Base-by-base conservation (phyloP, 1,140 invertebrate genomes). In the Dinoponera quadriceps region DNA sequence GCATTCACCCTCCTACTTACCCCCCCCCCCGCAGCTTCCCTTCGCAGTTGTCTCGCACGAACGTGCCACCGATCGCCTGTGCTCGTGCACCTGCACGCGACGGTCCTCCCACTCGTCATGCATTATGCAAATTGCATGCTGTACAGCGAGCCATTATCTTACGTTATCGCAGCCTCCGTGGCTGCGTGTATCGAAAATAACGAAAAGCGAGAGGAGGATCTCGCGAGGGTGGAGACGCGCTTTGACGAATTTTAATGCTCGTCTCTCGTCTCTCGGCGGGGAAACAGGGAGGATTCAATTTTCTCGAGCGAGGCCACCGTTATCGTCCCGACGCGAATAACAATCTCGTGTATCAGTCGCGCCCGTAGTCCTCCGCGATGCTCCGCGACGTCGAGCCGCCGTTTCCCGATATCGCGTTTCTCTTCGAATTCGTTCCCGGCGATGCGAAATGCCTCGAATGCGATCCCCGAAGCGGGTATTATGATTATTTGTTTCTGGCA, bases 401-500 rank as follows among this genome's bases (percentile, higher is more conserved):
- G 3, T 69, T 38, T 44, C 22, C 27, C 3, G n/a, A n/a, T 66
- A 13, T 25, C 27, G 49, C 57, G 18, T 44, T 25, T 48, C 20
- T 22, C 33, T 18, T 44, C 1, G 18, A 66, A 77, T 68, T 51
- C 20, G 11, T 54, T 54, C n/a, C 25, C 18, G 16, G 44, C 29
- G 22, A 18, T 4, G 4, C n/a, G 18, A 27, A n/a, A n/a, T n/a
- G n/a, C 14, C 18, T 33, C 29, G 22, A n/a, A 22, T 20, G 38
- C 18, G 29, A 13, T 75, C 29, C 59, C 11, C 18, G 20, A n/a
- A 55, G 18, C 51, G 29, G 5, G 63, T 22, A 55, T 78, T 78
- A 69, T 55, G 22, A 22, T 78, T 78, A 69, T 78, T 77, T 77
- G 22, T 78, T 78, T 55, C 49, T 11, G 63, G 62, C 20, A 78